Evolutionary conservation across 1,140 invertebrate species (phyloP).

Genomic region (Leptoteleia sp.): DNA sequence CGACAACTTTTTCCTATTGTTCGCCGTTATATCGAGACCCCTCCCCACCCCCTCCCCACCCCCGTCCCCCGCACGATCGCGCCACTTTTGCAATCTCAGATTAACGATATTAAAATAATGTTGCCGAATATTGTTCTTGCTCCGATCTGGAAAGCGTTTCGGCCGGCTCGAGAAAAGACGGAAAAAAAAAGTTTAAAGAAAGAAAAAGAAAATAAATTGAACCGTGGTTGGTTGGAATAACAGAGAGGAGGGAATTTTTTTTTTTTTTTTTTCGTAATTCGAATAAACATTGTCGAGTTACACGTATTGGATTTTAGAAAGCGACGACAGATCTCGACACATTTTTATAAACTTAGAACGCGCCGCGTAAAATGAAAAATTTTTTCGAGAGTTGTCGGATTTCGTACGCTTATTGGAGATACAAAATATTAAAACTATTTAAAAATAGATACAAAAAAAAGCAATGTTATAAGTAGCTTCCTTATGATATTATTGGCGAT

Average conservation of each 20-base stretch:
- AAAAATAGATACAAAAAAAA: no score
- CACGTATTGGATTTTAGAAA: background rate
- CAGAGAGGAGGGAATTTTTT: no score
- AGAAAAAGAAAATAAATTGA: background rate
- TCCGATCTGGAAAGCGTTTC: conserved; percentile 10
- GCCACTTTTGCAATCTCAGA: conserved; percentile 33
- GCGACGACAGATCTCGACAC: background rate
- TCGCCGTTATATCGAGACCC: conserved; percentile 1
- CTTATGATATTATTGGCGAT: no score
- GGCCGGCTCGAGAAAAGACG: no score
- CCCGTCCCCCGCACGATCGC: conserved; percentile 8
- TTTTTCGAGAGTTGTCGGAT: no score
- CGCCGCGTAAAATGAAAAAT: no score
- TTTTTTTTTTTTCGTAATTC: no score
- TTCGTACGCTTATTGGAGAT: no score
- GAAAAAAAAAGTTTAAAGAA: no score
- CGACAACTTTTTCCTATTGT: conserved; percentile 41
- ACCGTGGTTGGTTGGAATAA: background rate
- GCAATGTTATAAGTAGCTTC: no score
- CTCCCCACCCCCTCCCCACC: background rate
- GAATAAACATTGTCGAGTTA: background rate
- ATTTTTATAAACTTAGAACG: background rate
- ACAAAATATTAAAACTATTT: no score
- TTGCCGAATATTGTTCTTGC: conserved; percentile 8
- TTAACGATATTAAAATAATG: conserved; percentile 35